These are phyloP conservation scores for Thalpophila matura DNA, from an alignment of 2,888 invertebrate genomes.

Conservation along the genomic window DNA sequence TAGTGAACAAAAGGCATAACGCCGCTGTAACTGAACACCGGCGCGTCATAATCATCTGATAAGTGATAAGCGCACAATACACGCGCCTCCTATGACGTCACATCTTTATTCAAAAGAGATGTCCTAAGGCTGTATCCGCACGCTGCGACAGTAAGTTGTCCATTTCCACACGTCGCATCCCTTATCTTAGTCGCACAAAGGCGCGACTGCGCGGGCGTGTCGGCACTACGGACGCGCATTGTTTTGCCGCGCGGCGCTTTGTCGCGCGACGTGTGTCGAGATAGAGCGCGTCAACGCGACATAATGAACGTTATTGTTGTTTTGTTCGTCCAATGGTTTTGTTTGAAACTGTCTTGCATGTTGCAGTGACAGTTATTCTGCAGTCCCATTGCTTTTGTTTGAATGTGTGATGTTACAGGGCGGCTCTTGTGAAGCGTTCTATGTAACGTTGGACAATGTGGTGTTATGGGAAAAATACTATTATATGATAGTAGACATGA, in stretches of 20 bases:
- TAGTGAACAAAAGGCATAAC: conserved; percentile 18
- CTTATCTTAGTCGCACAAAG: conserved; percentile 66
- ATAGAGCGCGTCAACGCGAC: conserved; percentile 67
- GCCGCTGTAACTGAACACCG: conserved; percentile 31
- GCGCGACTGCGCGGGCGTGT: conserved; percentile 54
- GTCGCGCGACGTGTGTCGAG: conserved; percentile 66
- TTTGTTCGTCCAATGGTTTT: conserved; percentile 53
- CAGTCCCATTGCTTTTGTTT: conserved; percentile 46
- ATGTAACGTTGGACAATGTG: conserved; percentile 17
- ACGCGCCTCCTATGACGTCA: conserved; percentile 43
- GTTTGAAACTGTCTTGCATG: conserved; percentile 61
- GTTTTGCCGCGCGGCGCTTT: conserved; percentile 62
- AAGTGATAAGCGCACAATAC: conserved; percentile 56
- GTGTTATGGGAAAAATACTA: conserved; percentile 30
- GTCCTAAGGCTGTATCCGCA: conserved; percentile 48
- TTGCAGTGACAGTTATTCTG: conserved; percentile 59
- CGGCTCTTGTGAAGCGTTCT: background rate
- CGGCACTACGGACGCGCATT: conserved; percentile 69
- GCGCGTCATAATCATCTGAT: conserved; percentile 51
- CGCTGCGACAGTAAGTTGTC: conserved; percentile 60
- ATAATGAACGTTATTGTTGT: conserved; percentile 68
- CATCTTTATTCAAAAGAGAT: conserved; percentile 45
- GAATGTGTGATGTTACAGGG: conserved; percentile 14
- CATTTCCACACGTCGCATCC: conserved; percentile 63
- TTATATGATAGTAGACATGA: conserved; percentile 6